Evolutionary conservation across 2,888 invertebrate genomes (phyloP).

Genomic region (Litoditis marina): DNA sequence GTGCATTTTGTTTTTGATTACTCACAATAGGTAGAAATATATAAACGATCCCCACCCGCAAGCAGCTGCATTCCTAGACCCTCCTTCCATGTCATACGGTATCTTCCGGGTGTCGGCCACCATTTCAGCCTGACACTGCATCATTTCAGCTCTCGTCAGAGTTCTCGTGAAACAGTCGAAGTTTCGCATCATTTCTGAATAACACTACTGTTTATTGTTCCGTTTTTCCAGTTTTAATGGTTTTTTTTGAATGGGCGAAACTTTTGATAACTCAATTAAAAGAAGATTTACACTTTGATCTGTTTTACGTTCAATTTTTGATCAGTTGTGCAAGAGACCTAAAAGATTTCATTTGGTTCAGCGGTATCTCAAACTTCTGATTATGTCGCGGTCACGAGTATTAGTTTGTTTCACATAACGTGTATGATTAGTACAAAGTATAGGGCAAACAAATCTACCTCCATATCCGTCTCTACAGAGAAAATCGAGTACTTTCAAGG

Average conservation of each 20-base stretch:
- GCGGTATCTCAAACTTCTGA: too few relatives aligned
- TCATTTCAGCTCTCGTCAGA: slow-evolving; percentile 52
- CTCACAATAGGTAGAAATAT: not conserved
- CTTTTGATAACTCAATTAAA: too few relatives aligned
- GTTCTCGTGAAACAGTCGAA: slow-evolving; percentile 52
- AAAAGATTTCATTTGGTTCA: too few relatives aligned
- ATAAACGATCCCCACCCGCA: slow-evolving; percentile 37
- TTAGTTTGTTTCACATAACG: too few relatives aligned
- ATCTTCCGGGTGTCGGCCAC: slow-evolving; percentile 44
- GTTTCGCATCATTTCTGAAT: slow-evolving; percentile 48
- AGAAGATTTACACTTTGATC: too few relatives aligned
- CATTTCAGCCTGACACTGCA: slow-evolving; percentile 52
- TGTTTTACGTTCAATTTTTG: too few relatives aligned
- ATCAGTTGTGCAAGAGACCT: not conserved
- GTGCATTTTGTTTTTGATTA: too few relatives aligned
- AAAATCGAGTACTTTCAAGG: slow-evolving; percentile 45
- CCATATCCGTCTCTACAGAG: slow-evolving; percentile 51
- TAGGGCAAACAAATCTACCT: slow-evolving; percentile 23
- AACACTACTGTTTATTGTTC: too few relatives aligned
- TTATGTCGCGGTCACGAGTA: too few relatives aligned
- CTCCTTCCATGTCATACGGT: slow-evolving; percentile 19
- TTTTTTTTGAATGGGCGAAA: too few relatives aligned
- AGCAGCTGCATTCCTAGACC: slow-evolving; percentile 31
- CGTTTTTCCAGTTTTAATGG: too few relatives aligned
- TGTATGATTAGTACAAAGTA: too few relatives aligned